Conservation (phyloP, 2,113 vertebrate genomes). For the Thymallus thymallus region DNA sequence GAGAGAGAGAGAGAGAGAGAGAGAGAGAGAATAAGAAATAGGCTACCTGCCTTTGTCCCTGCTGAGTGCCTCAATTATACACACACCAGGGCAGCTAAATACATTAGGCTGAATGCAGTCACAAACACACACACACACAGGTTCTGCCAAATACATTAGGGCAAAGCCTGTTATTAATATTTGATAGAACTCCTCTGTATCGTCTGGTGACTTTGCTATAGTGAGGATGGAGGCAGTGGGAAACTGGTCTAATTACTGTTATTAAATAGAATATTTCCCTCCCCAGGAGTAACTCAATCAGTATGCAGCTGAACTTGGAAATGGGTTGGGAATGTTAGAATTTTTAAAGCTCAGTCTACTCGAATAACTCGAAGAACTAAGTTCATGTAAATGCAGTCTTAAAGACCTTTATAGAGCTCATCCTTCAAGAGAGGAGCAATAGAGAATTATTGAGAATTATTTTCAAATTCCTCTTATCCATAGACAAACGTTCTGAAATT, state of each 20-base stretch:
- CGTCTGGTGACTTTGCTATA: conserved; percentile 37
- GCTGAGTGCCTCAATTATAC: conserved; percentile 30
- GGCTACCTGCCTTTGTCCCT: conserved; percentile 31
- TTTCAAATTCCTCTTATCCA: conserved; percentile 14
- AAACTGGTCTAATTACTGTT: conserved; percentile 39
- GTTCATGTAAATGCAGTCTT: background rate
- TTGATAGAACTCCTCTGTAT: conserved; percentile 39
- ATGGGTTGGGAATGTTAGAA: conserved; percentile 33
- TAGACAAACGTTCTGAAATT: background rate
- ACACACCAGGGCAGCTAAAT: conserved; percentile 38
- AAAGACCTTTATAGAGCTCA: too few species aligned
- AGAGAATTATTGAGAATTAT: conserved; percentile 16
- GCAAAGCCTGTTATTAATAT: conserved; percentile 49
- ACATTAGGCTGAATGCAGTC: conserved; percentile 21
- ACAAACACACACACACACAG: conserved; percentile 16
- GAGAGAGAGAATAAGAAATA: background rate
- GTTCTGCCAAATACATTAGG: conserved; percentile 28
- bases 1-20: too few species aligned
- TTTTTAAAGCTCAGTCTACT: conserved; percentile 29
- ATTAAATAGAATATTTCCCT: conserved; percentile 41
- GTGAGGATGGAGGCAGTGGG: conserved; percentile 10
- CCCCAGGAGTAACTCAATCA: conserved; percentile 22
- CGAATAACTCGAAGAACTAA: background rate
- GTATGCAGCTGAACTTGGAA: conserved; percentile 23
- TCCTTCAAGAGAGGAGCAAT: too few species aligned